Base-by-base conservation (phyloP, 1,140 invertebrate genomes). In the Drosophila pruinosa region DNA sequence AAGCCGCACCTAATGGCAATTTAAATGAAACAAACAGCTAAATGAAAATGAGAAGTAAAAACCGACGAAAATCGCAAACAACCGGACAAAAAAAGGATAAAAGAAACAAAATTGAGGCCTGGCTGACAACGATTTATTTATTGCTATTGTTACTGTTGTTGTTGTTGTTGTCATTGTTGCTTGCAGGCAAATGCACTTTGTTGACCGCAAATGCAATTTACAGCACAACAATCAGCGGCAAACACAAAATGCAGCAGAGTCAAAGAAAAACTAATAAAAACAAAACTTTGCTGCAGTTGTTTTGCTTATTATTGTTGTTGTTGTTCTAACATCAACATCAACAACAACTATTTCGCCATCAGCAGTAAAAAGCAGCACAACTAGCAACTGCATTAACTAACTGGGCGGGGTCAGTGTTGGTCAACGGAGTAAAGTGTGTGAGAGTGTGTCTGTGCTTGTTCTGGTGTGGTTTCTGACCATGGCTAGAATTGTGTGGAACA, bases 171-270 rank as follows among this genome's bases (percentile, higher is more conserved):
- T 22, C 24, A 8, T 19, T 61, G 21, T 31, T 62, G 57, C 6
- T 47, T 36, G 21, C 72, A 48, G 50, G 70, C 34, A 59, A 63
- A 63, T 61, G 62, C 67, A 69, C 71, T 78, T 70, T 85, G 59
- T 71, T 61, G 64, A 68, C 73, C 81, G 61, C 81, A 86, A 85
- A 86, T 85, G 81, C 82, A 85, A 85, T 85, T 86, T 77, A 85
- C 73, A 86, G 72, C 56, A 58, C 69, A 77, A 80, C 70, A 85
- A 86, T 78, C 81, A 57, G 76, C 34, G 72, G 75, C 39, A 59
- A 72, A 72, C 72, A 75, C 79, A 80, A 45, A 71, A 61, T 19
- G 50, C 47, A 61, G 34, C 58, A 53, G 36, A 41, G 19, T n/a
- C 39, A 34, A 24, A 57, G 36, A 62, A 74, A 85, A 85, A 71